These are phyloP conservation scores for Tympanuchus pallidicinctus DNA, from an alignment of 2,113 vertebrate species.

Conservation along the genomic window DNA sequence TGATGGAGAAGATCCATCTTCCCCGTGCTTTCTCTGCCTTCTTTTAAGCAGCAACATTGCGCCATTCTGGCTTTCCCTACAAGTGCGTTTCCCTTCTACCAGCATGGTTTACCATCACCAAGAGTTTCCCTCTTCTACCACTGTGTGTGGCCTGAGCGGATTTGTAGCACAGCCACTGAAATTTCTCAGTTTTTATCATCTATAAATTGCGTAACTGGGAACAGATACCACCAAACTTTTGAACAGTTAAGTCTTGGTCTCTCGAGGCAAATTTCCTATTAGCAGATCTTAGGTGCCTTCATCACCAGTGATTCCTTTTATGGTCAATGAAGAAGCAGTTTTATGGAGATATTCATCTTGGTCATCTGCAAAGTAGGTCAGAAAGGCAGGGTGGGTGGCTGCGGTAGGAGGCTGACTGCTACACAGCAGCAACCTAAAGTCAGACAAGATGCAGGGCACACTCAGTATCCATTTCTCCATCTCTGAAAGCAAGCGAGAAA, in stretches of 20 bases:
- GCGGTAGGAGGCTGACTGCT: neutral
- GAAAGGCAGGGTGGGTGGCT: neutral
- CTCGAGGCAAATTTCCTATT: neutral
- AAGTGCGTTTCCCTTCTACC: neutral
- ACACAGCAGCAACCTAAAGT: neutral
- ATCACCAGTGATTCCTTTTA: neutral
- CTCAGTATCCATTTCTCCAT: neutral
- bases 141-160: neutral
- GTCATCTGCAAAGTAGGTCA: neutral
- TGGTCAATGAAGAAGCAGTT: neutral
- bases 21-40: neutral
- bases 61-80: neutral
- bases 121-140: neutral
- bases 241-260: neutral
- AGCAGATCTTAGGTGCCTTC: neutral
- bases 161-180: neutral
- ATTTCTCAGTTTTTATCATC: neutral
- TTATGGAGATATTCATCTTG: neutral
- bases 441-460: neutral
- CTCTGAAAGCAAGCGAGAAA: neutral
- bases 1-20: neutral
- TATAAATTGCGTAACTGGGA: neutral
- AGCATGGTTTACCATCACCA: neutral
- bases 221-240: neutral
- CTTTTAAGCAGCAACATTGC: fast-evolving